Evolutionary conservation across 2,113 vertebrate species (phyloP), one percentile per base, ranked within the genome.

Genomic region (Hyaena hyaena): DNA sequence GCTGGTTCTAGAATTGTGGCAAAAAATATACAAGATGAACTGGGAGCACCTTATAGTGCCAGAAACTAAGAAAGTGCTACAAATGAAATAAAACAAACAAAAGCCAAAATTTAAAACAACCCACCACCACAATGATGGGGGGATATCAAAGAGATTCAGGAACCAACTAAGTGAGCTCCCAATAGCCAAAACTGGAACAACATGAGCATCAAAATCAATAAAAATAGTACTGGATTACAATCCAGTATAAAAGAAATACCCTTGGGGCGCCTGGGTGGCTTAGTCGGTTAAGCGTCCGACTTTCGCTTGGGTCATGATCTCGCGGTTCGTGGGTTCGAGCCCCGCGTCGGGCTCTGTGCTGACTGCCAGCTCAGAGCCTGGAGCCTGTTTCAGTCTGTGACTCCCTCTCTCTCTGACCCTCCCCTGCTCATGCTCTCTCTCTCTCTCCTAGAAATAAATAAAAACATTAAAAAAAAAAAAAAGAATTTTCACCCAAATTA

Each of bases 181-280:
- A 39, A 83, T 10, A 89, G 48, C 61, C 61, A 83, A 84, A 89
- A 89, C 1, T 61, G 39, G 39, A 92, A 95, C n/a, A 90, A 87
- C 63, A 5, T 87, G 63, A 82, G 68, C 66, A 97, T 66, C 50
- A 71, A 88, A 85, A 84, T 68, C 84, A 84, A 84, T 61, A 23
- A 43, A 95, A 90, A 68, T 6, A 63, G 10, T 58, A 80, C 23
- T 84, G 21, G 39, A 85, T 81, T 96, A 89, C 76, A 96, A 92
- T 21, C 39, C n/a, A 80, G 63, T 48, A 68, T 65, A 81, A 73
- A 90, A 90, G 53, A 77, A 90, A 90, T 63, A 84, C 35, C 31
- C 21, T 16, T 58, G 66, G n/a, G n/a, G n/a, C n/a, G n/a, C n/a
- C n/a, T n/a, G n/a, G n/a, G n/a, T n/a, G n/a, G n/a, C n/a, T n/a